Evolutionary conservation across 2,113 vertebrate species (phyloP).

Genomic region (Microtus pennsylvanicus): DNA sequence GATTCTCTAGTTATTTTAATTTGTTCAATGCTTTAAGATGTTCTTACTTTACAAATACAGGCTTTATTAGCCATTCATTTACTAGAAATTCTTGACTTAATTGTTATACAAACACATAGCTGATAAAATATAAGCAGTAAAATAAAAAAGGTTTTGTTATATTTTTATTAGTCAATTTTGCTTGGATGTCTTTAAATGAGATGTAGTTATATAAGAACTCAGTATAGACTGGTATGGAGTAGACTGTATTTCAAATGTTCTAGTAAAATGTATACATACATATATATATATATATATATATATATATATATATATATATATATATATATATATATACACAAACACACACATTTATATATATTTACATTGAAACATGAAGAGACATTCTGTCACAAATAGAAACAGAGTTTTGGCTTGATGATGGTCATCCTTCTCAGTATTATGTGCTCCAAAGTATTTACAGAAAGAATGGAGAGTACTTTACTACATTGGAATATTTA

Average conservation of each 20-base stretch:
- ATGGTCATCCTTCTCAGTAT: no score
- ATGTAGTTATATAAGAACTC: not conserved
- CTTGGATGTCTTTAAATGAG: not conserved
- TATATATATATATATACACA: no score
- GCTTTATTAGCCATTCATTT: not conserved
- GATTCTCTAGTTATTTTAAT: not conserved
- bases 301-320: no score
- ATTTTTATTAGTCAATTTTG: not conserved
- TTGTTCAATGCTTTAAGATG: not conserved
- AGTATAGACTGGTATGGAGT: not conserved
- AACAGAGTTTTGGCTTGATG: no score
- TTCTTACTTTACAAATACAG: not conserved
- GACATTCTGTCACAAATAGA: no score
- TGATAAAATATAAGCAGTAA: not conserved
- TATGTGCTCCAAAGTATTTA: not conserved
- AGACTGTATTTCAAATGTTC: not conserved
- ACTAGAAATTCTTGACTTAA: not conserved
- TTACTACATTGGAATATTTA: not conserved
- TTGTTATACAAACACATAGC: not conserved
- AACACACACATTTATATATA: no score
- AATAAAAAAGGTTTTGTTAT: not conserved
- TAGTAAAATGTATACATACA: not conserved
- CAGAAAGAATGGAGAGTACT: accelerated
- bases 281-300: no score
- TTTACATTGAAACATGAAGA: no score